Evolutionary conservation across 2,113 vertebrate genomes (phyloP).

Genomic region (Apistogramma diplotaenia): DNA sequence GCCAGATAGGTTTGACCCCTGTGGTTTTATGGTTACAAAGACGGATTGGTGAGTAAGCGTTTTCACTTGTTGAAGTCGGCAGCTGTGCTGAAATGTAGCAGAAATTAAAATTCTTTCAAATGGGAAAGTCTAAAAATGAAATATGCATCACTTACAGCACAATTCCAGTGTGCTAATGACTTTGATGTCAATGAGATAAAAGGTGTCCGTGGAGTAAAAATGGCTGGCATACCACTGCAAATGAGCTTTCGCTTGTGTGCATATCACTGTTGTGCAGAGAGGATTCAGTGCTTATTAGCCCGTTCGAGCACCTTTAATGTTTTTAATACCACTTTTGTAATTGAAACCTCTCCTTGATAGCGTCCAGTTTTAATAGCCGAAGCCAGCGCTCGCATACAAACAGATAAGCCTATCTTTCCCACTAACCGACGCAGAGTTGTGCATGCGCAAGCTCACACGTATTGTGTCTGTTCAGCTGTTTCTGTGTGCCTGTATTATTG

Average conservation of each 20-base stretch:
- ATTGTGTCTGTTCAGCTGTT: constrained; percentile 10
- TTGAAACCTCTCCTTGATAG: constrained; percentile 43
- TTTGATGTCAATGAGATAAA: constrained; percentile 47
- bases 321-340: constrained; percentile 36
- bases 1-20: constrained; percentile 39
- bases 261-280: constrained; percentile 2
- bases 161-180: constrained; percentile 24
- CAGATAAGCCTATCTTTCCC: constrained; percentile 29
- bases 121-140: too few species aligned
- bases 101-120: constrained; percentile 21
- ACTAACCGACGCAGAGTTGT: not conserved
- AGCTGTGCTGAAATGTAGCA: not conserved
- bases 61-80: not conserved
- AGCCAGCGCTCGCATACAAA: constrained; percentile 18
- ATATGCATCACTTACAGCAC: not conserved
- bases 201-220: constrained; percentile 14
- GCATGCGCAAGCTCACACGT: not conserved
- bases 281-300: constrained; percentile 40
- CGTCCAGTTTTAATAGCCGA: constrained; percentile 34
- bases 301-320: constrained; percentile 23
- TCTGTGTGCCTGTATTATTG: constrained; percentile 19
- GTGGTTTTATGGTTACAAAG: constrained; percentile 34
- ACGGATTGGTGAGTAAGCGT: constrained; percentile 28
- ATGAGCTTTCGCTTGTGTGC: constrained; percentile 29
- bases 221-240: constrained; percentile 22